phyloP scores from a whole-genome alignment of 2,113 vertebrate genomes.

The Castor canadensis region DNA sequence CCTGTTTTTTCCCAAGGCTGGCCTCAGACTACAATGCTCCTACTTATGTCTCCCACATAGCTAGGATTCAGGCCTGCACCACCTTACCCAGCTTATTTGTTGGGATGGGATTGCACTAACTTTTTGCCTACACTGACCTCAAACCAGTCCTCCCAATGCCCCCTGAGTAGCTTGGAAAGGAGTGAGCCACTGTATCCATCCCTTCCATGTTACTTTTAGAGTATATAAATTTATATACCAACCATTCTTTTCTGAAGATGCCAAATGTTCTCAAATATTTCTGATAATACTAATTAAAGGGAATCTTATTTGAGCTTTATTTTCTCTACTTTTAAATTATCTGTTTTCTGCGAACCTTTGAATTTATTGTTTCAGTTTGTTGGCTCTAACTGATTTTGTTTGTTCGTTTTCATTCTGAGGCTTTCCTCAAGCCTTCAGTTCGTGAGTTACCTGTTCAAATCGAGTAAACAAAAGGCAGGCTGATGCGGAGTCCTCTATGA shows the following conservation, averaged over 20 bases:
- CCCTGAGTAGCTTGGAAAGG: too few species aligned
- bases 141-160: too few species aligned
- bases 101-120: too few species aligned
- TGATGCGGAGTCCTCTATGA: not conserved
- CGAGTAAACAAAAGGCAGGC: not conserved
- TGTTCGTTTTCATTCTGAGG: not conserved
- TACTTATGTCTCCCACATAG: too few species aligned
- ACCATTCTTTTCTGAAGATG: not conserved
- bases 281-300: not conserved
- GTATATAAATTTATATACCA: not conserved
- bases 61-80: too few species aligned
- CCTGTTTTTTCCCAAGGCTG: too few species aligned
- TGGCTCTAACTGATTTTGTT: not conserved
- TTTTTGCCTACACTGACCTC: too few species aligned
- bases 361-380: not conserved
- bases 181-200: too few species aligned
- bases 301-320: not conserved
- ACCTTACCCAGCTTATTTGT: too few species aligned
- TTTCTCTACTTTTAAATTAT: not conserved
- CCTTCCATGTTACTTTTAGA: slow-evolving; percentile 14
- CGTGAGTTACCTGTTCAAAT: not conserved
- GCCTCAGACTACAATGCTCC: too few species aligned
- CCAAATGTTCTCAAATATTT: not conserved
- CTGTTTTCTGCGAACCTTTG: not conserved
- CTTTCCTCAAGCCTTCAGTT: not conserved